Percentiles rank a stretch among this genome's conserved stretches.
Evolutionary conservation across 37 sponge, comb jelly and placozoan genomes (phyloP).

Genomic region (Ephydatia muelleri): DNA sequence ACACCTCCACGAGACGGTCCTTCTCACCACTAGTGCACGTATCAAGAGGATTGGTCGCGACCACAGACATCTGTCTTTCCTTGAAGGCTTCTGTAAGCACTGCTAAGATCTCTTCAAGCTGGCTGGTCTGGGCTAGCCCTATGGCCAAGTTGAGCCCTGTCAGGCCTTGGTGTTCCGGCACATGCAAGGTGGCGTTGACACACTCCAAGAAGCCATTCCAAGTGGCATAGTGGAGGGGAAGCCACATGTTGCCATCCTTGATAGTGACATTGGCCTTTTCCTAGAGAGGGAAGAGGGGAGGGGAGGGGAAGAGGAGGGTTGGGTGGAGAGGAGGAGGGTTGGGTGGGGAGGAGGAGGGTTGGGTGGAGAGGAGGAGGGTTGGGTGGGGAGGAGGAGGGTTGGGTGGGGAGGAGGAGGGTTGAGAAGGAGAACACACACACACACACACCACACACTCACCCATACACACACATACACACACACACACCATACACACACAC

Average conservation of each 20-base stretch:
- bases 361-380: no score
- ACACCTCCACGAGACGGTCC: slow-evolving; percentile 20
- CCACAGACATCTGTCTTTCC: slow-evolving; percentile 22
- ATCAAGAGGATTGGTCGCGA: slow-evolving; percentile 35
- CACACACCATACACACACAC: no score
- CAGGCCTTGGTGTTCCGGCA: slow-evolving; percentile 1
- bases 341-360: no score
- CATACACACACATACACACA: no score
- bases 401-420: no score
- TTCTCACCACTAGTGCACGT: slow-evolving; percentile 28
- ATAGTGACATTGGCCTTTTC: slow-evolving; percentile 9
- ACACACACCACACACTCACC: no score
- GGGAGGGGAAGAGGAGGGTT: no score
- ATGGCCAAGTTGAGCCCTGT: slow-evolving; percentile 11
- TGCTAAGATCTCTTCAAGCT: not conserved
- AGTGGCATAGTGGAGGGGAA: slow-evolving; percentile 13
- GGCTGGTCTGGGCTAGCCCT: not conserved
- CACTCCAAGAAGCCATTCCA: not conserved
- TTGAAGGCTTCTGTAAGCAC: not conserved
- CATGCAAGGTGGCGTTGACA: not conserved
- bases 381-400: no score
- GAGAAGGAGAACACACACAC: no score
- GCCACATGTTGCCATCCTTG: not conserved
- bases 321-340: no score
- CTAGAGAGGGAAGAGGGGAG: not conserved